Base-by-base conservation (phyloP, 2,888 invertebrate species). In the Griposia aprilina region DNA sequence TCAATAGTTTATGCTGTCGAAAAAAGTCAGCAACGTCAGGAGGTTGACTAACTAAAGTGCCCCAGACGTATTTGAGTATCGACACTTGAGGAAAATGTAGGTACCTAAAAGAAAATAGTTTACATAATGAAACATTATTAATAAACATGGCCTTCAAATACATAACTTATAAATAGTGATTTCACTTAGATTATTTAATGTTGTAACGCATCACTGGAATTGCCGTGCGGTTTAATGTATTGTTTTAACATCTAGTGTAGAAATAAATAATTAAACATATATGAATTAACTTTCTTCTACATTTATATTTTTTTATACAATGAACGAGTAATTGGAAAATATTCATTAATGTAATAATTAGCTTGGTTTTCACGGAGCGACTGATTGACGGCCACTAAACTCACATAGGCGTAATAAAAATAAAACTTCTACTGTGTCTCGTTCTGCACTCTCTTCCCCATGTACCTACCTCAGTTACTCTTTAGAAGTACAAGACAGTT, bases 171-270 rank as follows among this genome's bases (percentile, higher is more conserved):
- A 72, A 73, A 50, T 36, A 20, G 13, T 59, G 69, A 69, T 65
- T 78, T 69, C 62, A 63, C 23, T 48, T 66, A 15, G 15, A 30
- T 63, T 78, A 78, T 67, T 30, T 41, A 23, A 41, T 17, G 2
- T 23, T n/a, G 50, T 41, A 45, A 30, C 69, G 62, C 26, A 79
- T 63, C 62, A 48, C 55, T 63, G 36, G 45, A 52, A 11, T 36
- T 48, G 7, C 15, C 15, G 20, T 41, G 26, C 26, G n/a, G 13
- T 52, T 26, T 13, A 20, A 13, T 66, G 45, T 11, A 20, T 26
- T 50, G 8, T 45, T 48, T 57, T 20, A 20, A 20, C 1, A 23
- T 55, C n/a, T 13, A 50, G n/a, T 50, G 69, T 68, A 13, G 48
- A 48, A 48, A 67, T 45, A 48, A 71, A 71, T 23, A 30, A 26